Base-by-base conservation (phyloP, 2,888 invertebrate genomes). In the Exephanes ischioxanthus region DNA sequence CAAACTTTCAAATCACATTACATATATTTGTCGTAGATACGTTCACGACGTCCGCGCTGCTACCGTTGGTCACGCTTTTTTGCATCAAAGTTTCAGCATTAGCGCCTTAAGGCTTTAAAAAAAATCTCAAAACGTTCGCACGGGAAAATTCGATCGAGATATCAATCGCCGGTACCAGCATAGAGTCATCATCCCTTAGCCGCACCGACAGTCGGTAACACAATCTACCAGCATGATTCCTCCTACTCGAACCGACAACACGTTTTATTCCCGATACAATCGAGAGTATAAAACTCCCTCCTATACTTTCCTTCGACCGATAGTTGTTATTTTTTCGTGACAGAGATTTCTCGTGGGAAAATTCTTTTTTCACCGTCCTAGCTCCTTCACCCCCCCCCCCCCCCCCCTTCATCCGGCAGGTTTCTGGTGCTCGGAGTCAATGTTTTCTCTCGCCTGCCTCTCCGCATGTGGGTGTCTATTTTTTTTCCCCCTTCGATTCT, bases 1-100 rank as follows among this genome's bases (percentile, higher is more conserved):
- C 33, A 85, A 85, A 85, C 83, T 70, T 45, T 11, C 14, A 72
- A 81, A 72, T 80, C 83, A 51, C 22, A 61, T 41, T 48, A 78
- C 37, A 48, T 22, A 71, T 80, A 61, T 83, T 79, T 78, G 48
- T 72, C 26, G 7, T 22, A 45, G 72, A 81, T 73, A 81, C 41
- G 48, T 30, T 81, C 19, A 63, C 66, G 45, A 48, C 30, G 5
- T 79, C 6, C 68, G 61, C 30, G 14, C 3, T 16, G 30, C 26
- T 61, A 61, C 26, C 14, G 14, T 61, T 33, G 9, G 30, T 33
- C 6, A n/a, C 30, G 30, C 16, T 33, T 61, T 33, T 33, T 61
- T 30, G 26, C 61, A 33, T 61, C 30, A 61, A 58, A 19, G 9
- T 30, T 14, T 51, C 3, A 9, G 11, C 6, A 16, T 19, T 53